Evolutionary conservation across 2,888 invertebrate genomes (phyloP), one percentile per base, ranked within the genome.

Genomic region (Opisthograptis luteolata): DNA sequence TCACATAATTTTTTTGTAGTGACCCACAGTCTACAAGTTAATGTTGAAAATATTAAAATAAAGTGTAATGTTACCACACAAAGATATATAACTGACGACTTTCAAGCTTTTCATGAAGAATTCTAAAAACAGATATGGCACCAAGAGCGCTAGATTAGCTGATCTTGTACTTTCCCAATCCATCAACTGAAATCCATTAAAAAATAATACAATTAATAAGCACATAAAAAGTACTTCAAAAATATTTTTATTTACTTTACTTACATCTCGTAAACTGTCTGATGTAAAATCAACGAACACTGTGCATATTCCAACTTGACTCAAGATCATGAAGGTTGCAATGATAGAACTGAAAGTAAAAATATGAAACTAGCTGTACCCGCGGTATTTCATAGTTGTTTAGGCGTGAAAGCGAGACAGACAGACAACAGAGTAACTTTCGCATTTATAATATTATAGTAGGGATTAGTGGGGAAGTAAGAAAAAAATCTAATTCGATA

Each of bases 251-350:
- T n/a, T n/a, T 24, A 4, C 24, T 8, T 22, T 13, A 81, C 84
- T 77, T 31, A 86, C 85, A 66, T 84, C 86, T 43, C 81, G 71
- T 34, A 85, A 62, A 56, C 76, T 71, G 46, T 84, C 84, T 2
- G 80, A 50, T 1, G 84, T 81, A 25, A 83, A 79, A 43, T 71
- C 69, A 0, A 84, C 76, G 42, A 72, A 79, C 1, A 83, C 83
- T 0, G 78, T 69, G 50, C 84, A 83, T 49, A 81, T 81, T 24
- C 79, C 82, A 14, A 85, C 44, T 51, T 85, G 85, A 34, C 76
- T 83, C 24, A 79, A 5, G n/a, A 84, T 24, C 85, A 84, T 83
- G 32, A 79, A 77, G 0, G 64, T 56, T 0, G 78, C 73, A 31
- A 84, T 73, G 8, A 82, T 67, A 2, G 49, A 25, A 9, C 85